A percentile compares a stretch with the other conserved stretches of the same genome.
These are phyloP conservation scores for Isurus oxyrinchus DNA, from an alignment of 2,113 vertebrate species.

Conservation along the genomic window DNA sequence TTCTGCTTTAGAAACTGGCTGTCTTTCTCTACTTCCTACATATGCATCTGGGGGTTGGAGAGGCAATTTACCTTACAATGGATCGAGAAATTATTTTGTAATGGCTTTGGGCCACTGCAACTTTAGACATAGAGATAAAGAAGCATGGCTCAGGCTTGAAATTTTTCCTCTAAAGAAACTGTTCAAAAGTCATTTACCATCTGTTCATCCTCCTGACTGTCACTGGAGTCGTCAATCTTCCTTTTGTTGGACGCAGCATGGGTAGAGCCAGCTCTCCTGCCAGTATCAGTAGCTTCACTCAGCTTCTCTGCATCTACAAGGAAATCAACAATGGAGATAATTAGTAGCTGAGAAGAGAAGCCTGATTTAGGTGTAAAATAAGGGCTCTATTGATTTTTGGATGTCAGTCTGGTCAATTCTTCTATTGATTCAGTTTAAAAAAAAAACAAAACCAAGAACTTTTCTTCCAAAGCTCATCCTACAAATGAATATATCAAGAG, in stretches of 20 bases:
- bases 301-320: slow-evolving; percentile 76
- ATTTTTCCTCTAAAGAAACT: not conserved
- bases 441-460: not conserved
- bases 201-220: slow-evolving; percentile 81
- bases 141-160: not conserved
- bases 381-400: not conserved
- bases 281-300: slow-evolving; percentile 68
- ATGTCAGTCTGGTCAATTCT: not conserved
- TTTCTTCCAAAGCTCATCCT: not conserved
- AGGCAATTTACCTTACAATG: not conserved
- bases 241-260: slow-evolving; percentile 51
- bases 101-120: not conserved
- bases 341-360: not conserved
- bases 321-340: slow-evolving; percentile 1
- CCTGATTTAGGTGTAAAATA: not conserved
- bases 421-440: not conserved
- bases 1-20: not conserved
- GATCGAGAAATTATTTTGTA: not conserved
- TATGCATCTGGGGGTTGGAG: not conserved
- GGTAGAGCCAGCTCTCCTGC: slow-evolving; percentile 53
- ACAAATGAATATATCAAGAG: not conserved
- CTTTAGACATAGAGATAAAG: slow-evolving; percentile 7
- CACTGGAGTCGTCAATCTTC: slow-evolving; percentile 73
- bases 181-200: slow-evolving; percentile 52
- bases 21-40: not conserved